Evolutionary conservation across 2,888 invertebrate species (phyloP), one percentile per base, ranked within the genome.

Genomic region (Coecobrya sp.): DNA sequence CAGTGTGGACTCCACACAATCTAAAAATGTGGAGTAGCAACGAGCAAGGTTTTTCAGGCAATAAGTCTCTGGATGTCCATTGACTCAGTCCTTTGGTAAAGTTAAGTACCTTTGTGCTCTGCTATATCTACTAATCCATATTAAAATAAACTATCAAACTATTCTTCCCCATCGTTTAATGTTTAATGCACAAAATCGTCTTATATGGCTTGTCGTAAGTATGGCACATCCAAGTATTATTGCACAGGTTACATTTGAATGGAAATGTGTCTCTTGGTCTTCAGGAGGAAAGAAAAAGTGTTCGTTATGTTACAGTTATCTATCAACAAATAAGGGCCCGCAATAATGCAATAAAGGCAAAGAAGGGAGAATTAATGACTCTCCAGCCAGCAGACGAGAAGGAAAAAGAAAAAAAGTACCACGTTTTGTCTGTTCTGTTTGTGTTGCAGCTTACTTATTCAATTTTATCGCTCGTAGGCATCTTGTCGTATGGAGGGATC

Each of bases 281-380:
- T 68, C n/a, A 65, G 25, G 19, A 70, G 10, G n/a, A n/a, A 42
- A 42, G 25, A 25, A 79, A 52, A 52, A 52, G 79, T 52, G 52
- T 79, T 79, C 52, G 79, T 81, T 81, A 81, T 36, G 81, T 36
- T 81, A 81, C 81, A 55, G 45, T 84, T 84, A 82, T 82, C 59
- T 82, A 42, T 82, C 36, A 82, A 62, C 82, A 85, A 85, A 85
- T 85, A 86, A 68, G 86, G 86, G 55, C 70, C 86, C 52, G 70
- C 70, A 86, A 25, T 55, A 19, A 30, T 59, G 52, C 36, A 59
- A 82, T 70, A 70, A 70, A n/a, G 70, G 52, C 79, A 19, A 52
- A 52, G 25, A 52, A 52, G 25, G 73, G 10, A 79, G 55, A 55
- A 42, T 59, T 36, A 59, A 82, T 59, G 59, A 25, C 76, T 76